Percentiles rank a stretch among this genome's conserved stretches.
phyloP scores from a whole-genome alignment of 2,888 invertebrate genomes.

The Drosophila atripex region DNA sequence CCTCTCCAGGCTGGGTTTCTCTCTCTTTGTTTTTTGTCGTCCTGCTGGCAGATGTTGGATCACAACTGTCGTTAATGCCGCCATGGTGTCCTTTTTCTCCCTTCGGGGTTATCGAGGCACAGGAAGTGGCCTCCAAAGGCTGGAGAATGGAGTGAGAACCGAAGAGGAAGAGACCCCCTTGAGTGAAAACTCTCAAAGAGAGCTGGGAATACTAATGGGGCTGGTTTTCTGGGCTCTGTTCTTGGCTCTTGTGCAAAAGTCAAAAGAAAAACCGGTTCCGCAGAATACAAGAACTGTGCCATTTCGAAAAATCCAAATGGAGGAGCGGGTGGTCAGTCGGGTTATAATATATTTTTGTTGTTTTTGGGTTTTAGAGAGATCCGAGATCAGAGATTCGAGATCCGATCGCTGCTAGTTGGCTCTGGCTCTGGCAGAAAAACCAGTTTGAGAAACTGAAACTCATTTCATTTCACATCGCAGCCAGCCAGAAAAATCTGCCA shows the following conservation, averaged over 20 bases:
- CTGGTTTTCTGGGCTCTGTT: constrained; percentile 32
- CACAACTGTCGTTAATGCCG: constrained; percentile 33
- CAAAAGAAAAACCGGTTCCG: constrained; percentile 77
- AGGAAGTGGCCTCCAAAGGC: constrained; percentile 36
- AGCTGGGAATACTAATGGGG: constrained; percentile 21
- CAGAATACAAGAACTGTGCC: constrained; percentile 75
- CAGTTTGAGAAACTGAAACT: constrained; percentile 79
- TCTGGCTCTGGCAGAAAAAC: constrained; percentile 79
- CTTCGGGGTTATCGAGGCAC: constrained; percentile 4
- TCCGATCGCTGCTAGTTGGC: too few relatives aligned
- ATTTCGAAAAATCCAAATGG: constrained; percentile 59
- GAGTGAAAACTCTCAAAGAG: constrained; percentile 30
- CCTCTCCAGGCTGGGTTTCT: background rate
- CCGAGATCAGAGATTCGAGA: constrained; percentile 30
- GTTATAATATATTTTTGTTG: constrained; percentile 12
- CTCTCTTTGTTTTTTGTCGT: background rate
- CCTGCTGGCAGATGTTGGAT: constrained; percentile 37
- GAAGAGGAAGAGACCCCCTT: constrained; percentile 1
- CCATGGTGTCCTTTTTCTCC: background rate
- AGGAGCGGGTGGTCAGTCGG: constrained; percentile 34
- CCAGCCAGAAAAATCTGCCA: constrained; percentile 55
- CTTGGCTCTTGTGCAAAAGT: constrained; percentile 65
- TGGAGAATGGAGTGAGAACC: constrained; percentile 18
- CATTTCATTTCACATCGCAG: constrained; percentile 33
- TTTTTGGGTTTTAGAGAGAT: constrained; percentile 23